Conservation (phyloP, 2,888 invertebrate genomes). For the Dolichomitus sp. region DNA sequence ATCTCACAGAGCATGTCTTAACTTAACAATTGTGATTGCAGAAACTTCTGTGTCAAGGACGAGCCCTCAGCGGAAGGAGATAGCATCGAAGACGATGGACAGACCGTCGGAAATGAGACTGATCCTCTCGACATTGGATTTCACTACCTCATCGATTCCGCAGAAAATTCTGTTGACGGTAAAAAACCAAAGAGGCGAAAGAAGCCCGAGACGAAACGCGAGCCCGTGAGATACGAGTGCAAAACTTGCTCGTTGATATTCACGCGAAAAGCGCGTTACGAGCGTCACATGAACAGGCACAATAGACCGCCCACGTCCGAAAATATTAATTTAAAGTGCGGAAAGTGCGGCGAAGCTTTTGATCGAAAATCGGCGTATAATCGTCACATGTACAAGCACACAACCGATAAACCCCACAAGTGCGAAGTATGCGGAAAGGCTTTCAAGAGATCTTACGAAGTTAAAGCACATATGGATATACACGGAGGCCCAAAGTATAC, state of each 20-base stretch:
- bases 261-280: conserved; percentile 45
- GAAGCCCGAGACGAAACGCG: conserved; percentile 15
- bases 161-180: background rate
- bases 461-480: conserved; percentile 70
- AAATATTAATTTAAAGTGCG: conserved; percentile 85
- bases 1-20: conserved; percentile 28
- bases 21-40: conserved; percentile 63
- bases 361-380: conserved; percentile 7
- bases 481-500: conserved; percentile 68
- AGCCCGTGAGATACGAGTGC: conserved; percentile 46
- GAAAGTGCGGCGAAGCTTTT: conserved; percentile 86
- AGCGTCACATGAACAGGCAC: conserved; percentile 57
- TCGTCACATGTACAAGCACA: conserved; percentile 53
- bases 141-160: background rate
- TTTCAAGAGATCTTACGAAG: conserved; percentile 68
- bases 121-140: conserved; percentile 46
- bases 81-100: background rate
- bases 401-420: conserved; percentile 52
- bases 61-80: conserved; percentile 14
- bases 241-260: conserved; percentile 46
- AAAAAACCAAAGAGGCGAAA: conserved; percentile 3
- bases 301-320: conserved; percentile 70
- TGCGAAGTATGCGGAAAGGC: conserved; percentile 65
- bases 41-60: conserved; percentile 33
- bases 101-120: background rate